Evolutionary conservation across 2,113 vertebrate genomes (phyloP).

Genomic region (Mormoops blainvillei): DNA sequence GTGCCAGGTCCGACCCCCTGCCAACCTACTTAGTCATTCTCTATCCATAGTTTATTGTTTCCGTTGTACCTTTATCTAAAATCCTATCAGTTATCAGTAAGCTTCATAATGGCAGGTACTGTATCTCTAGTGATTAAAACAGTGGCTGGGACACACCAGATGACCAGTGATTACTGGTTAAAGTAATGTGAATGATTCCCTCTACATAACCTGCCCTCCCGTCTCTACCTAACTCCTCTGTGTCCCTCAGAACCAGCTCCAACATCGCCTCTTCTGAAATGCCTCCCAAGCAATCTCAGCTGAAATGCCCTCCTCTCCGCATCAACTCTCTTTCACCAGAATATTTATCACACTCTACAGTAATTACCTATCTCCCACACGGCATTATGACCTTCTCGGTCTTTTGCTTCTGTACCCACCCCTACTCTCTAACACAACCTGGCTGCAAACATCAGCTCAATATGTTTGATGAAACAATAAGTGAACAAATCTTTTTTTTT

Average conservation of each 20-base stretch:
- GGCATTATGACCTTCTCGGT: neutral
- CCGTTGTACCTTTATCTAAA: neutral
- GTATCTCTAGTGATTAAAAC: neutral
- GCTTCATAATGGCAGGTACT: neutral
- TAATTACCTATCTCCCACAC: neutral
- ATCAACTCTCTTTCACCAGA: neutral
- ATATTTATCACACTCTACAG: neutral
- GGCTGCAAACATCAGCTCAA: neutral
- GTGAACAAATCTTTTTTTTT: neutral
- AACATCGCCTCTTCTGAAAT: neutral
- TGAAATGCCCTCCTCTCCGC: neutral
- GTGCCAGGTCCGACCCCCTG: neutral
- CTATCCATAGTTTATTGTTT: neutral
- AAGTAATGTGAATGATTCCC: neutral
- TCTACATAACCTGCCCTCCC: neutral
- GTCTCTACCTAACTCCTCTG: neutral
- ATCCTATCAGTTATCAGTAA: neutral
- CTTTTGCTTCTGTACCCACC: neutral
- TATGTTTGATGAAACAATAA: neutral
- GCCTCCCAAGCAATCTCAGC: neutral
- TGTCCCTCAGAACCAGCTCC: neutral
- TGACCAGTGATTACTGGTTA: neutral
- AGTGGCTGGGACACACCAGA: neutral
- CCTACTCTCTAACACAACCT: neutral
- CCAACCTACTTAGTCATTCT: neutral